These are phyloP conservation scores for Salmo trutta DNA, from an alignment of 2,797 vertebrate genomes.

Conservation along the genomic window DNA sequence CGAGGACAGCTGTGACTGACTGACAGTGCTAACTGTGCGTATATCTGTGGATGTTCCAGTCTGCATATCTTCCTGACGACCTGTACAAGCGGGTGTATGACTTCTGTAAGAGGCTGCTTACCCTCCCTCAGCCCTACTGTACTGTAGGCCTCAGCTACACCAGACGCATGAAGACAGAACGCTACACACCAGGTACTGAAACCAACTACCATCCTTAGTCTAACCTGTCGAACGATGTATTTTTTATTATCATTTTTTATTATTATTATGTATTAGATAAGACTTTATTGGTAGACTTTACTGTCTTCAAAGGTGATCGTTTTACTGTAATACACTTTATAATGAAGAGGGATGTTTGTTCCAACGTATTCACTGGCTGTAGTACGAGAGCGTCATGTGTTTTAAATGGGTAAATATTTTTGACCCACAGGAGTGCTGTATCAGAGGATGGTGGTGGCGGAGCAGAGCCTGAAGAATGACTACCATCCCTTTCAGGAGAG, in stretches of 20 bases:
- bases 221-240: too few relatives aligned
- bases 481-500: slow-evolving; percentile 84
- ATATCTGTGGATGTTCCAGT: slow-evolving; percentile 68
- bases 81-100: slow-evolving; percentile 84
- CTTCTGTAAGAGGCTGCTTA: slow-evolving; percentile 86
- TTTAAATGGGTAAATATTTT: too few relatives aligned
- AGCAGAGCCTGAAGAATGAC: slow-evolving; percentile 84
- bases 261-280: too few relatives aligned
- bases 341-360: too few relatives aligned
- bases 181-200: slow-evolving; percentile 76
- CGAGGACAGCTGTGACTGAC: neutral
- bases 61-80: slow-evolving; percentile 83
- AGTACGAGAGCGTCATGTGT: too few relatives aligned
- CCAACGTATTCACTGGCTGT: too few relatives aligned
- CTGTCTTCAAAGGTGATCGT: too few relatives aligned
- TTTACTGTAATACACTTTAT: too few relatives aligned
- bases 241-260: too few relatives aligned
- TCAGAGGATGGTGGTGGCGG: slow-evolving; percentile 85
- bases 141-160: slow-evolving; percentile 85
- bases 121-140: slow-evolving; percentile 88
- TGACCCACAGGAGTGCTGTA: slow-evolving; percentile 79
- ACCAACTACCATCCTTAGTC: slow-evolving; percentile 4
- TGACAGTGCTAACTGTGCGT: slow-evolving; percentile 5
- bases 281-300: too few relatives aligned
- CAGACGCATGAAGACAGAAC: slow-evolving; percentile 81